Percentiles rank a stretch among this genome's conserved stretches.
Conservation (phyloP, 2,888 invertebrate genomes). For the Trichogramma evanescens region DNA sequence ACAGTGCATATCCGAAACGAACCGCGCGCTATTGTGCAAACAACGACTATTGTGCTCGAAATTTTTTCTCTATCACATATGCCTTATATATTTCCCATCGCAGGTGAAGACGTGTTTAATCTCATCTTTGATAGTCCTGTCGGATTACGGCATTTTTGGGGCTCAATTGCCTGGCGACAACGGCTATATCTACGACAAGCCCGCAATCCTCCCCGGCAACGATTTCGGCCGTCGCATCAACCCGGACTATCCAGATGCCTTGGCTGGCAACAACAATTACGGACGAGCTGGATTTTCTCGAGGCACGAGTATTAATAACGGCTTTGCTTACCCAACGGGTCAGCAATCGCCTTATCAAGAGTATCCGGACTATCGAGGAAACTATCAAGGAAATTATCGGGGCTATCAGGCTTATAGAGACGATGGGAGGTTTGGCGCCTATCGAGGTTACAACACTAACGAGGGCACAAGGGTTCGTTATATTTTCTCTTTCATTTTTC, state of each 20-base stretch:
- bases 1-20: too few relatives aligned
- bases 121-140: too few relatives aligned
- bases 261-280: constrained; percentile 1
- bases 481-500: constrained; percentile 1
- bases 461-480: constrained; percentile 33
- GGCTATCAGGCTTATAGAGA: constrained; percentile 6
- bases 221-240: constrained; percentile 24
- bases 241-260: constrained; percentile 13
- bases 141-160: neutral
- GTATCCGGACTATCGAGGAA: constrained; percentile 11
- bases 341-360: constrained; percentile 1
- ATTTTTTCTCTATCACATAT: too few relatives aligned
- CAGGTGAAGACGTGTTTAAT: too few relatives aligned
- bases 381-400: constrained; percentile 5
- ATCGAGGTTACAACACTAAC: constrained; percentile 24
- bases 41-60: too few relatives aligned
- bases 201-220: constrained; percentile 25
- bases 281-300: neutral
- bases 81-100: too few relatives aligned
- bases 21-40: too few relatives aligned
- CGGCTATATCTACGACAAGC: constrained; percentile 40
- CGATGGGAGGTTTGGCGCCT: constrained; percentile 15
- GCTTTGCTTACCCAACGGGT: neutral
- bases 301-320: neutral
- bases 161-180: constrained; percentile 4